These are phyloP conservation scores for Varanus salvator DNA, from an alignment of 2,113 vertebrate species.

Conservation along the genomic window DNA sequence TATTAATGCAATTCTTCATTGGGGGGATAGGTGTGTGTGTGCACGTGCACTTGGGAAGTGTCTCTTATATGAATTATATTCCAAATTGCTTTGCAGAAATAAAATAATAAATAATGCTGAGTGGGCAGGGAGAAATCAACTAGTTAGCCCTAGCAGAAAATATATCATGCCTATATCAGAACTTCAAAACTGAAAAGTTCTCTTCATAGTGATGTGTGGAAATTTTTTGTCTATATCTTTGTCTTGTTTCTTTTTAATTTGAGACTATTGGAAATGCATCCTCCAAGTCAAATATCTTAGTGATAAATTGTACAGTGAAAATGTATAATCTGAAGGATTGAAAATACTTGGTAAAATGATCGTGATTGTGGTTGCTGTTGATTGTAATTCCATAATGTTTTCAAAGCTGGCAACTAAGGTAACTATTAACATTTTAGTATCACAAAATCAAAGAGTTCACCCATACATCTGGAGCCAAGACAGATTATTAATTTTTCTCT, in stretches of 20 bases:
- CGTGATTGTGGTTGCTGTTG: constrained; percentile 5
- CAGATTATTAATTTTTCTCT: neutral
- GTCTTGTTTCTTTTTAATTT: neutral
- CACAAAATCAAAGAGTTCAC: neutral
- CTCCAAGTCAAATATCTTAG: constrained; percentile 1
- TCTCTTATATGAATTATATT: neutral
- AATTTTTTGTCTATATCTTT: too few species aligned
- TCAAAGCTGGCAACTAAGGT: neutral
- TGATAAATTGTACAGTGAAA: neutral
- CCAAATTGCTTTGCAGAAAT: constrained; percentile 14
- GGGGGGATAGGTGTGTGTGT: neutral
- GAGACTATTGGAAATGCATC: neutral
- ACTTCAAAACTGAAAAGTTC: constrained; percentile 12
- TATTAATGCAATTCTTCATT: neutral
- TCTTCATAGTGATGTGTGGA: neutral
- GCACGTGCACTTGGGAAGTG: neutral
- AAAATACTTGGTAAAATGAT: too few species aligned
- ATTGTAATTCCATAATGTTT: neutral
- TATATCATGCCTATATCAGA: neutral
- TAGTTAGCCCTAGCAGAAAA: neutral
- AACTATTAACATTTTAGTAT: neutral
- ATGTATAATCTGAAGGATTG: too few species aligned
- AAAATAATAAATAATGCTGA: neutral
- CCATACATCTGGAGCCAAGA: neutral
- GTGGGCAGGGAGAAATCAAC: constrained; percentile 6